Percentiles rank a stretch among this genome's conserved stretches.
These are phyloP conservation scores for Whitmania pigra DNA, from an alignment of 1,140 invertebrate species.

Conservation along the genomic window DNA sequence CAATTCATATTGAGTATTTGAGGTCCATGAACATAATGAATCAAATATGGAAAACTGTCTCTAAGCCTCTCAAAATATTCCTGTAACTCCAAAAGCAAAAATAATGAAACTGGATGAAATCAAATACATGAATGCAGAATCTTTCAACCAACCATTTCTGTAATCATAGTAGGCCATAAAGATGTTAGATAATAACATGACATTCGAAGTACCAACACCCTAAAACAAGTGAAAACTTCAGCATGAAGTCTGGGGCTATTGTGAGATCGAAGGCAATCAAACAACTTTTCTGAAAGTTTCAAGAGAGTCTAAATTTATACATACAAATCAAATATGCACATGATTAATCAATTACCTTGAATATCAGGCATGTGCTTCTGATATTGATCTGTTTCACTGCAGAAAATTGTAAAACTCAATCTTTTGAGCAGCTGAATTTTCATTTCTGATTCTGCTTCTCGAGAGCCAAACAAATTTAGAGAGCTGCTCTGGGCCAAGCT, in stretches of 20 bases:
- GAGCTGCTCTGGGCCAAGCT: constrained; percentile 64
- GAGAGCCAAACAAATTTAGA: constrained; percentile 57
- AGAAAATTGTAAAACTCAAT: constrained; percentile 78
- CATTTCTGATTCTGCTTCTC: constrained; percentile 80
- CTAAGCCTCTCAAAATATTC: no score
- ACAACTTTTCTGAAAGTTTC: constrained; percentile 59
- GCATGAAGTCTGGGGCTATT: constrained; percentile 70
- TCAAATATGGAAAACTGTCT: no score
- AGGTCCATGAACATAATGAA: no score
- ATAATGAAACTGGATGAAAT: no score
- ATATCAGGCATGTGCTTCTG: constrained; percentile 83
- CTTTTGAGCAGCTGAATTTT: constrained; percentile 71
- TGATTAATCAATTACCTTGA: constrained; percentile 54
- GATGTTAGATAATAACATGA: constrained; percentile 73
- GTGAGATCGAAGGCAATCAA: constrained; percentile 66
- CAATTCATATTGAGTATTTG: no score
- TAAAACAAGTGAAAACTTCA: constrained; percentile 78
- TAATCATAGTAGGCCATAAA: constrained; percentile 84
- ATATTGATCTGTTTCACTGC: constrained; percentile 82
- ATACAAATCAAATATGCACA: not conserved
- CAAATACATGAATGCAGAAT: no score
- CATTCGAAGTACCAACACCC: constrained; percentile 73
- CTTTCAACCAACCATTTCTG: constrained; percentile 57
- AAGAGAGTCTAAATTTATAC: not conserved
- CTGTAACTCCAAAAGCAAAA: no score